Evolutionary conservation across 2,113 vertebrate genomes (phyloP), one percentile per base, ranked within the genome.

Genomic region (Macrotis lagotis): DNA sequence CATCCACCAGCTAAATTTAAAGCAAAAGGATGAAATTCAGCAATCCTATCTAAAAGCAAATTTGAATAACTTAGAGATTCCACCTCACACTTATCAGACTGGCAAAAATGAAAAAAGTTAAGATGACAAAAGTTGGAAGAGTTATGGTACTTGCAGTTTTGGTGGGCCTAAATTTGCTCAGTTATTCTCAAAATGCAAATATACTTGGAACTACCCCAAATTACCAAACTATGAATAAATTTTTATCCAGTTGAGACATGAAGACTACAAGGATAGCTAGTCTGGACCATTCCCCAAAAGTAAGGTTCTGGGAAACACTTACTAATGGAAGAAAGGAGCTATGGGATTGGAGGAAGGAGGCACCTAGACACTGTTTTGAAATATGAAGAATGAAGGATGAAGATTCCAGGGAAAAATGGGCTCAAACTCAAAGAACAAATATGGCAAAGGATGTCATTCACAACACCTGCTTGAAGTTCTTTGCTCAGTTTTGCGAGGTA

Each of bases 1-100:
- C 94, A 92, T 92, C 92, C 91, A 93, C 92, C 96, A 94, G 59
- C 66, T 93, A 91, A 88, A 26, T 93, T 92, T 94, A 94, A 97
- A 95, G 95, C 50, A 66, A 94, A 94, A 90, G 51, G 51, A 93
- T 88, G 31, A 19, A 74, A 92, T 94, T 93, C 59, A 93, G 3
- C 49, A 91, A 66, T 92, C 51, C 52, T 6, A 26, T 48, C 16
- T 8, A 66, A 74, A 83, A 83, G 1, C n/a, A 44, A 83, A 83
- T 24, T 44, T 19, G 44, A 83, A 44, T 2, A 83, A 83, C 66
- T 83, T 83, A 22, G 66, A 44, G 66, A 7, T 44, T 83, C n/a
- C 5, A 44, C 16, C 66, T 83, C n/a, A 83, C 2, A 44, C 19
- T 24, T 83, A 8, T 8, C n/a, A 83, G 66, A 83, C 16, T 44